These are phyloP conservation scores for Tenodera sinensis DNA, from an alignment of 2,888 invertebrate genomes.

Conservation along the genomic window DNA sequence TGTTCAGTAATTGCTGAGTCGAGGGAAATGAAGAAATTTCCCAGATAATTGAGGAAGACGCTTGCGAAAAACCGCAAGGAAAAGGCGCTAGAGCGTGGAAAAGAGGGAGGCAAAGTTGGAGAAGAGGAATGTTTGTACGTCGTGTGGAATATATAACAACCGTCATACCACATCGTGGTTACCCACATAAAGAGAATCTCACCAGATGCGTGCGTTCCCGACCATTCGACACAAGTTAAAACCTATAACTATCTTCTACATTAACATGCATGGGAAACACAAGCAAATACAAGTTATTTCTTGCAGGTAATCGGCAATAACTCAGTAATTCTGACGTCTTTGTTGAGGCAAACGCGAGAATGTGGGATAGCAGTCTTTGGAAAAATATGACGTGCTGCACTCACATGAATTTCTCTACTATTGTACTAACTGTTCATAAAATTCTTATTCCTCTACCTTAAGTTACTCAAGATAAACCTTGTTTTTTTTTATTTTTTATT, in stretches of 20 bases:
- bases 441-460: too few species aligned
- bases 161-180: background rate
- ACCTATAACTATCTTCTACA: background rate
- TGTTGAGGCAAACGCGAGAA: too few species aligned
- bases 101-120: background rate
- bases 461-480: too few species aligned
- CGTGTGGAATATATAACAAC: background rate
- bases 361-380: too few species aligned
- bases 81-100: background rate
- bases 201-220: background rate
- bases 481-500: too few species aligned
- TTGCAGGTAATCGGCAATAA: too few species aligned
- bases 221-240: background rate
- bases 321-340: too few species aligned
- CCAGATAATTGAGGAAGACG: conserved; percentile 12
- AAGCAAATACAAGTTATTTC: too few species aligned
- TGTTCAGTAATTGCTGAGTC: background rate
- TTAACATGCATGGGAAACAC: background rate
- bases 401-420: too few species aligned
- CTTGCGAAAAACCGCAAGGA: background rate
- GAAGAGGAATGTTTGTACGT: background rate
- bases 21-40: conserved; percentile 14
- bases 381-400: too few species aligned
- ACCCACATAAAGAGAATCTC: background rate
- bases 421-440: too few species aligned